A percentile compares a stretch with the other conserved stretches of the same genome.
Conservation (phyloP, 2,888 invertebrate genomes). For the Acronicta alni region DNA sequence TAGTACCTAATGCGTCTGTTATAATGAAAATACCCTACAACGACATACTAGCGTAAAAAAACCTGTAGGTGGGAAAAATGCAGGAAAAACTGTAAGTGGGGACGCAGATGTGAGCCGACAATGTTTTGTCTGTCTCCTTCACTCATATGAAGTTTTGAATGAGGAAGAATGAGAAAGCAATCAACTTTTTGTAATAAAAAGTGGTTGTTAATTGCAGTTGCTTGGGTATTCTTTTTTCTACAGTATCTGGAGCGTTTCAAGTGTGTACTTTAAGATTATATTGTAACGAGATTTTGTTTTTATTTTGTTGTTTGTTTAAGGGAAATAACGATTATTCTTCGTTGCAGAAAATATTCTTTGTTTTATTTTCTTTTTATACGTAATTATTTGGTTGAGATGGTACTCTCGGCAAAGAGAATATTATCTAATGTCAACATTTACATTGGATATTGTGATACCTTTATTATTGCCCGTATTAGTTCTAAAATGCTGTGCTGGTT, state of each 20-base stretch:
- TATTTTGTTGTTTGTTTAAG: conserved; percentile 25
- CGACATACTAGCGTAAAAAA: conserved; percentile 63
- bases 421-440: no score
- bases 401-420: no score
- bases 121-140: conserved; percentile 55
- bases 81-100: conserved; percentile 70
- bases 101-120: conserved; percentile 66
- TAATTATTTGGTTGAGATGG: no score
- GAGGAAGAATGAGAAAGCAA: conserved; percentile 41
- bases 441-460: no score
- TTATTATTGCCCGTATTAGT: no score
- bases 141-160: conserved; percentile 27
- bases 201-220: conserved; percentile 69
- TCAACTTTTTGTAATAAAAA: conserved; percentile 57
- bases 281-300: conserved; percentile 48
- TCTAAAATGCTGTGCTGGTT: neutral
- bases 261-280: conserved; percentile 55
- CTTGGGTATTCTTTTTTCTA: conserved; percentile 60
- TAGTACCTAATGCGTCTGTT: conserved; percentile 33
- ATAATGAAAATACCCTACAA: conserved; percentile 42
- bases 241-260: conserved; percentile 48
- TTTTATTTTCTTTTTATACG: neutral
- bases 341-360: neutral
- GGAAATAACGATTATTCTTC: conserved; percentile 16
- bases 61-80: conserved; percentile 67